phyloP scores from a whole-genome alignment of 92 coral and sea anemone species.

The Actinostola sp. region DNA sequence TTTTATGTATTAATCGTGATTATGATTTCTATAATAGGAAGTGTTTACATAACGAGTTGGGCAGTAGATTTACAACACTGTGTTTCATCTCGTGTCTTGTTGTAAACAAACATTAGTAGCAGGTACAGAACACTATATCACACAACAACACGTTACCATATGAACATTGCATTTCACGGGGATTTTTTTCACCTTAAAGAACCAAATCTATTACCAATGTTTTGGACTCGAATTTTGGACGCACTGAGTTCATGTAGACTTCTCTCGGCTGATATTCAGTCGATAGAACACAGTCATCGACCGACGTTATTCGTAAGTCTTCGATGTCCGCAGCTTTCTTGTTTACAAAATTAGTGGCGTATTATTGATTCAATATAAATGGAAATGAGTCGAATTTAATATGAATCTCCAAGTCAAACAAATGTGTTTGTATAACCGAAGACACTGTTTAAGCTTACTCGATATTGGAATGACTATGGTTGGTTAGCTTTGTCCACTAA shows the following conservation, averaged over 20 bases:
- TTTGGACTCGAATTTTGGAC: not conserved
- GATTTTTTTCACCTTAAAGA: too few species aligned
- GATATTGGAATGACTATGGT: conserved; percentile 13
- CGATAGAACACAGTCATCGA: not conserved
- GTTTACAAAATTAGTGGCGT: not conserved
- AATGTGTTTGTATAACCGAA: conserved; percentile 18
- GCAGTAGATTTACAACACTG: conserved; percentile 1
- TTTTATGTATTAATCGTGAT: not conserved
- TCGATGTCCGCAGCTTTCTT: not conserved
- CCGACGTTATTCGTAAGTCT: not conserved
- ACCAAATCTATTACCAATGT: too few species aligned
- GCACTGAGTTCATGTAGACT: not conserved
- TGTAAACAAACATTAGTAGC: conserved; percentile 17
- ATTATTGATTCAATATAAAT: conserved; percentile 16
- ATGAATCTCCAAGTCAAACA: conserved; percentile 12
- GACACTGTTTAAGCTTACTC: conserved; percentile 5
- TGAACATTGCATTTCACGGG: too few species aligned
- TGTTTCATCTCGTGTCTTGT: conserved; percentile 9
- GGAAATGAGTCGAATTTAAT: conserved; percentile 22
- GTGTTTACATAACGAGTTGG: conserved; percentile 32
- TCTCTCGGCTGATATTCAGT: not conserved
- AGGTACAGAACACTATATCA: not conserved
- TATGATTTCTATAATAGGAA: conserved; percentile 5
- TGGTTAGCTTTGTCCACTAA: conserved; percentile 20
- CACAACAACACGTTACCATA: not conserved